phyloP scores from a whole-genome alignment of 2,797 vertebrate genomes.

The Rousettus madagascariensis region DNA sequence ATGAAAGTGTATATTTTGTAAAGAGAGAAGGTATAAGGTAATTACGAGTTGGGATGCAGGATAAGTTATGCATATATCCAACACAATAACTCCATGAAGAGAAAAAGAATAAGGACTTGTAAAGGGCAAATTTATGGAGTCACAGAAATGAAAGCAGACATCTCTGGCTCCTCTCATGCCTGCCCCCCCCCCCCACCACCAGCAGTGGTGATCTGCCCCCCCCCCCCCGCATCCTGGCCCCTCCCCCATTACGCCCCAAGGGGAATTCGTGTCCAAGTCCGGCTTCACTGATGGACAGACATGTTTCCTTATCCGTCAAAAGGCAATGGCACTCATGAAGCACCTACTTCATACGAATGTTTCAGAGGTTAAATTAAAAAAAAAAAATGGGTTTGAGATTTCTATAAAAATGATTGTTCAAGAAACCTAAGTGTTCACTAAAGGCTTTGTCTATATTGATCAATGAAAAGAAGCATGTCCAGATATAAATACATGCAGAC shows the following conservation, averaged over 20 bases:
- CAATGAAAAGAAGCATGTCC: neutral
- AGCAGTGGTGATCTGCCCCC: fast-evolving
- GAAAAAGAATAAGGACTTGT: neutral
- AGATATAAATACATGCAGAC: neutral
- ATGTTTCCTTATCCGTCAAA: neutral
- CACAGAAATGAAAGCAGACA: neutral
- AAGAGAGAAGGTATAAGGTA: neutral
- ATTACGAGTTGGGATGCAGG: neutral
- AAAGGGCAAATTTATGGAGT: neutral
- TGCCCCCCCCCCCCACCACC: fast-evolving
- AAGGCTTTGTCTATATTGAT: neutral
- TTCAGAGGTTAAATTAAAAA: neutral
- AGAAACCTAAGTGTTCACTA: neutral
- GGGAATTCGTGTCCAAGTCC: neutral
- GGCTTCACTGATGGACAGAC: neutral
- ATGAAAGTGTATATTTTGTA: neutral
- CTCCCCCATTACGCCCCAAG: neutral
- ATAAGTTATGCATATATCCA: too few species aligned
- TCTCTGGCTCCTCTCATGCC: fast-evolving
- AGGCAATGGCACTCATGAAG: neutral
- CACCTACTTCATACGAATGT: neutral
- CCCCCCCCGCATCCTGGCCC: too few species aligned
- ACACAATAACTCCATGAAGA: neutral
- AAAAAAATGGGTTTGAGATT: neutral
- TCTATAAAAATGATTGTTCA: neutral